These are phyloP conservation scores for Lateolabrax maculatus DNA, from an alignment of 2,797 vertebrate genomes.

Conservation along the genomic window DNA sequence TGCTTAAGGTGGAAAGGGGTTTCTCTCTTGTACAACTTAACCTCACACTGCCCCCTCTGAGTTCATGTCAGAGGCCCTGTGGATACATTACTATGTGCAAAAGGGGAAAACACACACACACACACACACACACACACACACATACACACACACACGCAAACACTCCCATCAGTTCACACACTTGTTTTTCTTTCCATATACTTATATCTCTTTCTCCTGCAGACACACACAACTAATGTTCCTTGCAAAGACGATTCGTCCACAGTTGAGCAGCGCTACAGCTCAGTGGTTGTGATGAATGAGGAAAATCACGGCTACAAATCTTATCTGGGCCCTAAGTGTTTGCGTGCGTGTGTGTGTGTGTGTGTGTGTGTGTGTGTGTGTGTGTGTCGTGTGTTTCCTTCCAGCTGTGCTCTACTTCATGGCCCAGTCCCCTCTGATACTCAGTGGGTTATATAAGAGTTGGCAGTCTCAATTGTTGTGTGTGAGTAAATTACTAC, in stretches of 20 bases:
- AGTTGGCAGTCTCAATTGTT: slow-evolving; percentile 35
- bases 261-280: slow-evolving; percentile 19
- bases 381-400: slow-evolving; percentile 20
- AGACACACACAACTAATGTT: slow-evolving; percentile 6
- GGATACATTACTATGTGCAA: slow-evolving; percentile 33
- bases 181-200: slow-evolving; percentile 30
- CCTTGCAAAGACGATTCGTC: slow-evolving; percentile 9
- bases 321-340: slow-evolving; percentile 41
- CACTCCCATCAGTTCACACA: slow-evolving; percentile 17
- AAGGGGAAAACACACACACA: slow-evolving; percentile 7
- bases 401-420: slow-evolving; percentile 39
- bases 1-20: slow-evolving; percentile 44
- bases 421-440: slow-evolving; percentile 26
- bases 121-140: slow-evolving; percentile 12
- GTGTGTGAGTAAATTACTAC: slow-evolving; percentile 36
- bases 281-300: slow-evolving; percentile 58
- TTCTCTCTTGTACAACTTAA: slow-evolving; percentile 58
- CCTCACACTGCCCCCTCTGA: slow-evolving; percentile 39
- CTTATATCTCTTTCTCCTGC: neutral
- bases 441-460: slow-evolving; percentile 57
- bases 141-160: slow-evolving; percentile 10
- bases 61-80: slow-evolving; percentile 40
- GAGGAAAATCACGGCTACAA: slow-evolving; percentile 54
- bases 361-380: slow-evolving; percentile 35
- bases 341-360: too few relatives aligned